Evolutionary conservation across 2,888 invertebrate species (phyloP).

Genomic region (Xestia xanthographa): DNA sequence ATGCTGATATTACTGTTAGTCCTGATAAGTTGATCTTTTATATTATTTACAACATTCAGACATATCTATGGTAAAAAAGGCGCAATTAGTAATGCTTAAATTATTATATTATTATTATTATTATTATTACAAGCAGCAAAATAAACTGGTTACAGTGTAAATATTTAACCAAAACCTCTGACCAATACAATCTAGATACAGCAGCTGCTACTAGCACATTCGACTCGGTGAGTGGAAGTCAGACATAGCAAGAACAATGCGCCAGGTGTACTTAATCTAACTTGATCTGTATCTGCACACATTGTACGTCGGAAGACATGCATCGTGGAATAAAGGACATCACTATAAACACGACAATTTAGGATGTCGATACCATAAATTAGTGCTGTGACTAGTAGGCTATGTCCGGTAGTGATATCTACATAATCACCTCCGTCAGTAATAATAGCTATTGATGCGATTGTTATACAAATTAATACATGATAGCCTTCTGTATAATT

Average conservation of each 20-base stretch:
- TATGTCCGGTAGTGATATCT: constrained; percentile 49
- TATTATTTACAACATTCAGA: neutral
- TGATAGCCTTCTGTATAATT: constrained; percentile 2
- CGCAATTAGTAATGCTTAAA: neutral
- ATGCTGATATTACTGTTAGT: neutral
- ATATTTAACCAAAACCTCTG: neutral
- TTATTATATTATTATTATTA: no score
- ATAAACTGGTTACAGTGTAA: neutral
- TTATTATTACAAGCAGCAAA: neutral
- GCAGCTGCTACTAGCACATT: neutral
- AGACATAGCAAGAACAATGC: constrained; percentile 1
- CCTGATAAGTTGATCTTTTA: neutral
- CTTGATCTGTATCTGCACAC: constrained; percentile 32
- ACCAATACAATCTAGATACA: neutral
- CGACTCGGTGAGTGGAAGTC: neutral
- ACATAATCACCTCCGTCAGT: constrained; percentile 42
- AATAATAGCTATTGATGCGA: constrained; percentile 30
- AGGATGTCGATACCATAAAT: constrained; percentile 55
- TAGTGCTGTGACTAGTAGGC: constrained; percentile 48
- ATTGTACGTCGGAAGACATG: constrained; percentile 51
- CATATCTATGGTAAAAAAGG: neutral
- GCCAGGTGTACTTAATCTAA: constrained; percentile 35
- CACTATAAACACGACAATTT: constrained; percentile 54
- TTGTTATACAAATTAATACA: constrained; percentile 36
- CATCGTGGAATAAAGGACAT: constrained; percentile 48